These are phyloP conservation scores for Sialia sialis DNA, from an alignment of 2,113 vertebrate genomes.

Conservation along the genomic window DNA sequence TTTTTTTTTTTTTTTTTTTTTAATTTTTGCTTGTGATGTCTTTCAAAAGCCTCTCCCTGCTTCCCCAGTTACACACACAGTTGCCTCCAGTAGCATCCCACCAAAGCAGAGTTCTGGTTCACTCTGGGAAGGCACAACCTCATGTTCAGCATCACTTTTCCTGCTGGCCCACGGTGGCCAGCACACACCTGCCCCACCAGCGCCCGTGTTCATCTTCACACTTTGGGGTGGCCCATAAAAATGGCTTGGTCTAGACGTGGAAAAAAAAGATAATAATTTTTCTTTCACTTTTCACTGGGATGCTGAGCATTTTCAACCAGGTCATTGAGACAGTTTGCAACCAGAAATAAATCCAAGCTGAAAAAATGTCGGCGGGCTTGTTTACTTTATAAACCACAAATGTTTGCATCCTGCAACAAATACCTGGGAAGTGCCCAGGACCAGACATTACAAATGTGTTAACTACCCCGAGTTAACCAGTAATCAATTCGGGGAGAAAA, in stretches of 20 bases:
- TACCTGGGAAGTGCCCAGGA: slow-evolving; percentile 23
- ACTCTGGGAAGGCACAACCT: not conserved
- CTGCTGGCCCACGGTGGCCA: not conserved
- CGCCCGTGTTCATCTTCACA: fast-evolving
- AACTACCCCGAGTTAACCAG: slow-evolving; percentile 13
- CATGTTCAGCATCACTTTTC: not conserved
- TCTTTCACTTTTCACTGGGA: not conserved
- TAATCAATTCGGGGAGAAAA: not conserved
- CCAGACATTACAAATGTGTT: slow-evolving; percentile 48
- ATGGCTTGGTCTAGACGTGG: not conserved
- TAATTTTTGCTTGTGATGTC: not conserved
- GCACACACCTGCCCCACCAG: not conserved
- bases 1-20: not conserved
- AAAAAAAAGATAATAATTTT: not conserved
- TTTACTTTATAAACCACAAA: slow-evolving; percentile 37
- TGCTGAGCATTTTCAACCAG: not conserved
- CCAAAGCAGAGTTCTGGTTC: not conserved
- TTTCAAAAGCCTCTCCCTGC: not conserved
- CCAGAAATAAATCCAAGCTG: not conserved
- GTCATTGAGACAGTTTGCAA: not conserved
- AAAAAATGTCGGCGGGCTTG: not conserved
- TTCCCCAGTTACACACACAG: not conserved
- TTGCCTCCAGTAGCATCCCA: not conserved
- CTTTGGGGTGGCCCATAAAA: not conserved
- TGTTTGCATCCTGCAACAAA: slow-evolving; percentile 52